A percentile compares a stretch with the other conserved stretches of the same genome.
These are phyloP conservation scores for Lophotriccus pileatus DNA, from an alignment of 2,797 vertebrate genomes.

Conservation along the genomic window DNA sequence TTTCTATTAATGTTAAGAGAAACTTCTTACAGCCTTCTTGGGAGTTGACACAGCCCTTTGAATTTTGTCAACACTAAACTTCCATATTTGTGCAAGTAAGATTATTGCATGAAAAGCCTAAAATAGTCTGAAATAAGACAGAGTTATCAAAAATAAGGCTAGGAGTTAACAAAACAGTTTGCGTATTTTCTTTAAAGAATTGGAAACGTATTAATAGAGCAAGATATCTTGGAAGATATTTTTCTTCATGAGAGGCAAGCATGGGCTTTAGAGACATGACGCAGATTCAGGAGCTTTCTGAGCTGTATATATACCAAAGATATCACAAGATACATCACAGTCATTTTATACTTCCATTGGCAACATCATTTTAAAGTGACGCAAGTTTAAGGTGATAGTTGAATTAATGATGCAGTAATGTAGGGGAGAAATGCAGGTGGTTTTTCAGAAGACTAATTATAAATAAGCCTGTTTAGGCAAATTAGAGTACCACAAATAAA, in stretches of 20 bases:
- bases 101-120: neutral
- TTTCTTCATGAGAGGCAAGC: neutral
- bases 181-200: neutral
- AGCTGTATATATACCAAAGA: neutral
- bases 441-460: neutral
- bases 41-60: neutral
- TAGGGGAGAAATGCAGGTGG: neutral
- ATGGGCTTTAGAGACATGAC: neutral
- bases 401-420: neutral
- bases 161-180: neutral
- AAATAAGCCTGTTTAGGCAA: neutral
- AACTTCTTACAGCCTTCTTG: neutral
- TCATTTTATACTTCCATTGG: neutral
- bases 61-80: neutral
- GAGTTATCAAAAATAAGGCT: neutral
- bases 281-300: neutral
- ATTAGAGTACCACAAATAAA: neutral
- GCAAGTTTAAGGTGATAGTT: neutral
- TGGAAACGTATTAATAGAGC: neutral
- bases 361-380: neutral
- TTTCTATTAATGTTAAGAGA: neutral
- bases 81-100: neutral
- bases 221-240: neutral
- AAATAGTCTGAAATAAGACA: neutral
- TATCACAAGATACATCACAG: neutral